Evolutionary conservation across 2,888 invertebrate species (phyloP), one percentile per base, ranked within the genome.

Genomic region (Xanthostigma xanthostigma): DNA sequence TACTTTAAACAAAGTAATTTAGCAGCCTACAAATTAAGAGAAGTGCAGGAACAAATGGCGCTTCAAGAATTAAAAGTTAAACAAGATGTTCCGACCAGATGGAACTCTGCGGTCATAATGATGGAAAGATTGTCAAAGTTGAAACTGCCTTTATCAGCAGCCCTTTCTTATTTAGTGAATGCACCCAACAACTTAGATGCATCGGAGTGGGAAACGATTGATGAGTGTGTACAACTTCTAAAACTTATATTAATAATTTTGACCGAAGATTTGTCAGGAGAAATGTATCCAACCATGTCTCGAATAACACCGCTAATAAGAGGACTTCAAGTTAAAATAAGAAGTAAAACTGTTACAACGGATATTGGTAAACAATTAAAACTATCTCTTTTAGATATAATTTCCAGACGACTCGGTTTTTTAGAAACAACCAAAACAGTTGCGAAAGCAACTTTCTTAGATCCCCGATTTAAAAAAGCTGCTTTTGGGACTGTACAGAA

Each of bases 371-470:
- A 41, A 41, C 4, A 41, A 13, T 12, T 41, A 4, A 41, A n/a
- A 41, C 5, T 4, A 4, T 4, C 6, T 11, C 12, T 41, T 8
- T 4, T 41, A 14, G 11, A 13, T 41, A 17, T 17, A 13, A 41
- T 41, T 14, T 9, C 3, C 17, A 4, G 17, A 4, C 41, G 41
- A 8, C 41, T 12, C 8, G 41, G 41, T 41, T 14, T n/a, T 13
- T 41, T 41, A 12, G 41, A 41, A 17, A 4, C 5, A 14, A 41
- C 5, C 8, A 10, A 41, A 41, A 49, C 9, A 41, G 36, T 34
- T 41, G 13, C 34, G 11, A 36, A 49, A 42, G 13, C 49, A 8
- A 42, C 41, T n/a, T 43, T 49, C 33, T 37, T 49, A 11, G 49
- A 49, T n/a, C 42, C 42, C 0, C 41, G 49, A 14, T 49, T 44